Evolutionary conservation across 2,113 vertebrate genomes (phyloP), one percentile per base, ranked within the genome.

Genomic region (Steatornis caripensis): DNA sequence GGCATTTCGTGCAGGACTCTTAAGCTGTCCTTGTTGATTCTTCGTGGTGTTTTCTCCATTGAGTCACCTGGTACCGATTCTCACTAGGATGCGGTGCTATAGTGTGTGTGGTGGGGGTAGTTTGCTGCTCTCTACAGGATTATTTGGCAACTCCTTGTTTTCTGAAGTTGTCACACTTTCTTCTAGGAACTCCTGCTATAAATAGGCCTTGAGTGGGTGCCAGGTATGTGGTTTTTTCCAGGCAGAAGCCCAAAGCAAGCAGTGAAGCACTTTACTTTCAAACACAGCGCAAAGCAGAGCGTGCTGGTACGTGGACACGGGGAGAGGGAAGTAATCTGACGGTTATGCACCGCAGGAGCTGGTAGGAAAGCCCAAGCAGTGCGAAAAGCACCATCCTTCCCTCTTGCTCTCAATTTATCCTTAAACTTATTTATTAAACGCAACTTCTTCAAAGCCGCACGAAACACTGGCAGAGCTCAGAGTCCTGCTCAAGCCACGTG

Each of bases 101-200:
- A 23, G 45, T 2, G 11, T 3, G 6, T 3, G 4, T 54, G 34
- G 13, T 0, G 0, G 48, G 16, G 45, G 30, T 87, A 57, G 51
- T 70, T 32, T n/a, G 32, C 37, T 34, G 19, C 30, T 92, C 14
- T 22, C 79, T 26, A 34, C 55, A 71, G 32, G 5, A 17, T 71
- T 36, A 53, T 66, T 39, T 79, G 24, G 43, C 55, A 48, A 21
- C 51, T 88, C 69, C 68, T 84, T 55, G 6, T 68, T 92, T 96
- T 88, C 85, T 96, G 55, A 70, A 80, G 36, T 62, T 74, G 15
- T 88, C 75, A 53, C 46, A 15, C 39, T 37, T 18, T 88, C 95
- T 97, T 97, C 97, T 69, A 96, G 95, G 92, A 97, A 95, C 58
- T 83, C 77, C 57, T 77, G 90, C 89, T 95, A 92, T 88, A 80